These are phyloP conservation scores for Lordiphosa fenestrarum DNA, from an alignment of 2,888 invertebrate genomes.

Conservation along the genomic window DNA sequence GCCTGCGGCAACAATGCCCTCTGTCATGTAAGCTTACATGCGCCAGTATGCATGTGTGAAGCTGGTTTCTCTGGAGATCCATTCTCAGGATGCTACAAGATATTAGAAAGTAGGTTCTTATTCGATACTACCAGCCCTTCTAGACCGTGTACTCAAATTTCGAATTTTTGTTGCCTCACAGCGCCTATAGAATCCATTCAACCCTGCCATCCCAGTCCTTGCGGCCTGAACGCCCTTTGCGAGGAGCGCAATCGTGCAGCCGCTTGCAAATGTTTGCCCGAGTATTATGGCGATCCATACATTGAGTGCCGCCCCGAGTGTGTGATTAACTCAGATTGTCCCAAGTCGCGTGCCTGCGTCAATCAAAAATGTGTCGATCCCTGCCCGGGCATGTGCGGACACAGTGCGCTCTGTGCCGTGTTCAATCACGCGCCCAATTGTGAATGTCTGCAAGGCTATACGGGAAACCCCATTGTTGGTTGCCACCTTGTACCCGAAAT, in stretches of 20 bases:
- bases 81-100: slow-evolving; percentile 82
- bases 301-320: slow-evolving; percentile 86
- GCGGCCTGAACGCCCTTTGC: slow-evolving; percentile 86
- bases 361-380: slow-evolving; percentile 91
- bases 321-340: slow-evolving; percentile 85
- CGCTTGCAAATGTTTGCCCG: slow-evolving; percentile 84
- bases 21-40: slow-evolving; percentile 83
- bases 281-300: slow-evolving; percentile 85
- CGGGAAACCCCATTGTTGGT: slow-evolving; percentile 83
- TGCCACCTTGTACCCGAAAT: slow-evolving; percentile 77
- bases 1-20: slow-evolving; percentile 86
- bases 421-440: slow-evolving; percentile 86
- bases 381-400: slow-evolving; percentile 90
- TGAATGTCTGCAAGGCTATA: slow-evolving; percentile 83
- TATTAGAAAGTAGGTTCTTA: slow-evolving; percentile 80
- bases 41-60: slow-evolving; percentile 81
- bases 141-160: background rate
- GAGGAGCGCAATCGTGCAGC: slow-evolving; percentile 84
- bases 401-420: slow-evolving; percentile 87
- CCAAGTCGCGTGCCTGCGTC: slow-evolving; percentile 84
- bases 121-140: background rate
- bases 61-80: slow-evolving; percentile 84
- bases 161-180: slow-evolving; percentile 49
- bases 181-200: slow-evolving; percentile 81
- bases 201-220: slow-evolving; percentile 85